phyloP scores from a whole-genome alignment of 2,113 vertebrate species.

The Dissostichus mawsoni region DNA sequence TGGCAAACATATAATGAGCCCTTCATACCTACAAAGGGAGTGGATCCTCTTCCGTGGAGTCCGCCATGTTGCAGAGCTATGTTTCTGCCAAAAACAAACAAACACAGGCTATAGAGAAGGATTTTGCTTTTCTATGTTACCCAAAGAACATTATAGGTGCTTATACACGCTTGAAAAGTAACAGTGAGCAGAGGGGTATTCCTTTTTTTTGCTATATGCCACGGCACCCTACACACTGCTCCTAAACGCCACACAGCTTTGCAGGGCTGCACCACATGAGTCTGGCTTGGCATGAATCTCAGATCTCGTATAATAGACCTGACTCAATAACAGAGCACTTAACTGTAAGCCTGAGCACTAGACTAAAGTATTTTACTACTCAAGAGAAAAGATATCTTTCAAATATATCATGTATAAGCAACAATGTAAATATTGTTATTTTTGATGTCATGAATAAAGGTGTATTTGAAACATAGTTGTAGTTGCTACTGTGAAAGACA shows the following conservation, averaged over 20 bases:
- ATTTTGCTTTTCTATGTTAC: too few relatives aligned
- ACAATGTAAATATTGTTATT: slow-evolving; percentile 82
- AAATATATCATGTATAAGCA: slow-evolving; percentile 67
- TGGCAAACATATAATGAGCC: too few relatives aligned
- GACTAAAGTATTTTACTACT: slow-evolving; percentile 76
- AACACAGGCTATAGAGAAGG: too few relatives aligned
- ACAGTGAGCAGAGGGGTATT: too few relatives aligned
- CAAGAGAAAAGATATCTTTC: slow-evolving; percentile 61
- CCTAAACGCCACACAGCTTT: slow-evolving; percentile 56
- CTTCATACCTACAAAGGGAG: too few relatives aligned
- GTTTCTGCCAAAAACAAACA: too few relatives aligned
- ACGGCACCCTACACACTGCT: too few relatives aligned
- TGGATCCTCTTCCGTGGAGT: too few relatives aligned
- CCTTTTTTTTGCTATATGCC: too few relatives aligned
- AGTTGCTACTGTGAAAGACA: slow-evolving; percentile 84
- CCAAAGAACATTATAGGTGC: too few relatives aligned
- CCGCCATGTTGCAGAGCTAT: too few relatives aligned
- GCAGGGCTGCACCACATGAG: slow-evolving; percentile 53
- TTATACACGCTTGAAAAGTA: too few relatives aligned
- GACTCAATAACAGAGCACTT: slow-evolving; percentile 64
- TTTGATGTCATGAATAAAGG: slow-evolving; percentile 78
- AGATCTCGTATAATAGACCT: slow-evolving; percentile 42
- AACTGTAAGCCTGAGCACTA: slow-evolving; percentile 62
- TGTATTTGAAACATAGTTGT: slow-evolving; percentile 70
- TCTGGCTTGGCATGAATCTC: slow-evolving; percentile 69